These are phyloP conservation scores for Philaethria dido DNA, from an alignment of 2,888 invertebrate species.

Conservation along the genomic window DNA sequence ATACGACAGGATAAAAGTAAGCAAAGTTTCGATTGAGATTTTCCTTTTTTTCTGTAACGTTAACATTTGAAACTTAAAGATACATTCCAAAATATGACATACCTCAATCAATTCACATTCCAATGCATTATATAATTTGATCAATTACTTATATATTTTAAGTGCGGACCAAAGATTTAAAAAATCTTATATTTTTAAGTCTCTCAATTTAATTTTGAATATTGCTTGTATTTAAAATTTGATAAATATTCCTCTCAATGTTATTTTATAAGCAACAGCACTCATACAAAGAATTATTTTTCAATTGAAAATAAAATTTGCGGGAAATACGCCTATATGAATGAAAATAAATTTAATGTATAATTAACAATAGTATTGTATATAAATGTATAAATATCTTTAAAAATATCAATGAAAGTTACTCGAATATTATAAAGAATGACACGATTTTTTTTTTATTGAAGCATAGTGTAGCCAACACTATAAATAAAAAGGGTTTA, in stretches of 20 bases:
- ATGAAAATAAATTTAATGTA: too few relatives aligned
- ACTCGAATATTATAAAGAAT: background rate
- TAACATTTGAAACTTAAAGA: conserved; percentile 20
- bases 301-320: too few relatives aligned
- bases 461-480: background rate
- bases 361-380: too few relatives aligned
- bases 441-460: background rate
- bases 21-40: background rate
- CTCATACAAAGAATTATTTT: too few relatives aligned
- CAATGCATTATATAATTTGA: conserved; percentile 35
- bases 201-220: background rate
- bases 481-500: background rate
- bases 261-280: too few relatives aligned
- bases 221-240: background rate
- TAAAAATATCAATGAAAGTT: background rate
- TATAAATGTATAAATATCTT: too few relatives aligned
- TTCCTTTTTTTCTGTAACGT: background rate
- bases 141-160: conserved; percentile 23
- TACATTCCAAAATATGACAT: conserved; percentile 43
- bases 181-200: background rate
- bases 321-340: too few relatives aligned
- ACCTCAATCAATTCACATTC: conserved; percentile 42
- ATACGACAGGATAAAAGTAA: background rate
- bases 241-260: too few relatives aligned
- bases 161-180: conserved; percentile 42